Base-by-base conservation (phyloP, 2,888 invertebrate genomes). In the Drosophila mettleri region DNA sequence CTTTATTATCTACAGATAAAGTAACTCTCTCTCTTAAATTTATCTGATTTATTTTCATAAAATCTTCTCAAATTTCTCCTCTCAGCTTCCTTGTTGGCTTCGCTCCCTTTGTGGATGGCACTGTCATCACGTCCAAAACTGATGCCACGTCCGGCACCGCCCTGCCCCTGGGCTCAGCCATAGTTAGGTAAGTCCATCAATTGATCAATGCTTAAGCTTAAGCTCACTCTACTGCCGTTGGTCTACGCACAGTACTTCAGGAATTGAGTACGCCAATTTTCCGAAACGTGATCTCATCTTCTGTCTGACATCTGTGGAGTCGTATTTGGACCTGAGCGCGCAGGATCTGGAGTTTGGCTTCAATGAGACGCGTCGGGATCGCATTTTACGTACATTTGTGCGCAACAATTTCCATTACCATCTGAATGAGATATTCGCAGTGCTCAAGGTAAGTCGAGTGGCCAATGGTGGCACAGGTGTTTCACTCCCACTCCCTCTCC, bases 321-420 rank as follows among this genome's bases (percentile, higher is more conserved):
- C 97, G 70, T 96, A 96, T 93, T 93, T 96, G 92, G 96, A 96
- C 93, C 94, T 96, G 90, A 96, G 95, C 93, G 96, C 96, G 69
- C 96, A 96, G 93, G 96, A 96, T 92, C 94, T 97, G 91, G 96
- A 97, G 94, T 96, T 97, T 91, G 99, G 98, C 72, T 96, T 99
- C 92, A 97, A 97, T 93, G 97, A 97, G 93, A 96, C 96, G 74
- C 94, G 96, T 67, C 94, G 97, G 70, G 97, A 97, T 93, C 94
- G 97, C 69, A 97, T 97, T 90, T 93, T 97, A 83, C 94, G 98
- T 93, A 98, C 98, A 51, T 96, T 97, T 92, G 98, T 98, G 72
- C 95, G 98, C 76, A 99, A 99, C 93, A 96, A 98, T 63, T 99
- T 97, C 93, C 96, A 96, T 91, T 99, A 96, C 93, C 98, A 99